Evolutionary conservation across 2,113 vertebrate species (phyloP).

Genomic region (Sterna hirundo): DNA sequence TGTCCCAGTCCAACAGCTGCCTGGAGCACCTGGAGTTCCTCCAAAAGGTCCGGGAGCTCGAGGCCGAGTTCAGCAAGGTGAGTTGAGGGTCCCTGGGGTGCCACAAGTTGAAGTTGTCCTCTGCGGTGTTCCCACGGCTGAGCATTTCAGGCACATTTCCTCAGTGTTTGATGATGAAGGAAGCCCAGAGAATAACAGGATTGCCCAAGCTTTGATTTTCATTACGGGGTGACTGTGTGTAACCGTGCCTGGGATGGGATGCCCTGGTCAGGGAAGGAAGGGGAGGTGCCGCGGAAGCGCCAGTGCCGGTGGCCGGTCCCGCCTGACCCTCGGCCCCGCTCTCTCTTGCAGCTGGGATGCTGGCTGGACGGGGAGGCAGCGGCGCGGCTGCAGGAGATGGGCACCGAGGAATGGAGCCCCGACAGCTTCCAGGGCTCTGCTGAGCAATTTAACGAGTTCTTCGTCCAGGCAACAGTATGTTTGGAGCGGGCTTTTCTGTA

Average conservation of each 20-base stretch:
- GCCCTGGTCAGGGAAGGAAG: not conserved
- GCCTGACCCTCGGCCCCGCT: not conserved
- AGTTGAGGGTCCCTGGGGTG: not conserved
- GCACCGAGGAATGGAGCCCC: slow-evolving; percentile 68
- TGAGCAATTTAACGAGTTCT: slow-evolving; percentile 79
- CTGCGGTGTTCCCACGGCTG: accelerated
- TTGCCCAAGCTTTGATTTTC: not conserved
- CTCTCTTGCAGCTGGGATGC: slow-evolving; percentile 76
- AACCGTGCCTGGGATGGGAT: not conserved
- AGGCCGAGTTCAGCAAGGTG: slow-evolving; percentile 81
- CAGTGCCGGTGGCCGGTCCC: accelerated
- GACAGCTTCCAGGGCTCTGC: slow-evolving; percentile 72
- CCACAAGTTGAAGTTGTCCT: not conserved
- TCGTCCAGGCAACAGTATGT: slow-evolving; percentile 84
- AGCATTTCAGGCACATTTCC: not conserved
- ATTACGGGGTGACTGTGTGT: accelerated
- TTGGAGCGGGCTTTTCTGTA: not conserved
- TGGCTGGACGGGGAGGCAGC: slow-evolving; percentile 87
- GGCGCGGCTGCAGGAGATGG: slow-evolving; percentile 71
- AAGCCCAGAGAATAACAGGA: not conserved
- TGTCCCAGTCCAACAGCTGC: slow-evolving; percentile 87
- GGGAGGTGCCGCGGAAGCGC: not conserved
- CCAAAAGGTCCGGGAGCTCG: slow-evolving; percentile 73
- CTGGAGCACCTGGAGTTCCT: slow-evolving; percentile 84
- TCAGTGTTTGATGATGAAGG: not conserved